These are phyloP conservation scores for Manis pentadactyla DNA, from an alignment of 2,797 vertebrate species.

Conservation along the genomic window DNA sequence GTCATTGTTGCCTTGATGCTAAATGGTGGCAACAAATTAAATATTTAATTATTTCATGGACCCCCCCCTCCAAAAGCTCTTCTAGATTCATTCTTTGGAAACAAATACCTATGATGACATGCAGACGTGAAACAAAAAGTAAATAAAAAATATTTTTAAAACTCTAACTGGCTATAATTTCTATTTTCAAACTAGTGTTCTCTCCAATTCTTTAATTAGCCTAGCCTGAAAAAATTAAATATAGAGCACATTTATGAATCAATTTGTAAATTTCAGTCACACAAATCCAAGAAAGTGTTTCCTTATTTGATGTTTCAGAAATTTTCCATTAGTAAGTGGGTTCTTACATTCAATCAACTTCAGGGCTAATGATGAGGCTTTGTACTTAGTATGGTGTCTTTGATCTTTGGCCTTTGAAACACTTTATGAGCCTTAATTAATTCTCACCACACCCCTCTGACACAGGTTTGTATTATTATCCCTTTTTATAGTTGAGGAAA, in stretches of 20 bases:
- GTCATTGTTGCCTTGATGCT: neutral
- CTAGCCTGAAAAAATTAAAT: slow-evolving; percentile 50
- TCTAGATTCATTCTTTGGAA: slow-evolving; percentile 11
- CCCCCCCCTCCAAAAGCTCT: neutral
- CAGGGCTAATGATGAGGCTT: neutral
- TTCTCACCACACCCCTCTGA: slow-evolving; percentile 59
- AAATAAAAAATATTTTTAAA: neutral
- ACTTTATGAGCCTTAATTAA: slow-evolving; percentile 66
- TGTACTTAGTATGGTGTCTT: slow-evolving; percentile 45
- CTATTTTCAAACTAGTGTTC: slow-evolving; percentile 43
- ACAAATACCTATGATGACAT: neutral
- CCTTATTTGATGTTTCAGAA: slow-evolving; percentile 50
- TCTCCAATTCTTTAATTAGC: slow-evolving; percentile 11
- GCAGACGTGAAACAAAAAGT: slow-evolving; percentile 38
- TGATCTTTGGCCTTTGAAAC: slow-evolving; percentile 65
- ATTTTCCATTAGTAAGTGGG: slow-evolving; percentile 50
- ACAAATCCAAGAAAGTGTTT: slow-evolving; percentile 10
- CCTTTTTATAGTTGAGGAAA: slow-evolving; percentile 63
- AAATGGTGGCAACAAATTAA: slow-evolving; percentile 10
- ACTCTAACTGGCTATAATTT: neutral
- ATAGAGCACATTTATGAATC: neutral
- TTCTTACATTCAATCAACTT: slow-evolving; percentile 38
- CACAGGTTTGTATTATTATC: slow-evolving; percentile 51
- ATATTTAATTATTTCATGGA: slow-evolving; percentile 1
- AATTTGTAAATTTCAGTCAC: slow-evolving; percentile 42